phyloP scores from a whole-genome alignment of 2,888 invertebrate species.

The Maniola hyperantus region DNA sequence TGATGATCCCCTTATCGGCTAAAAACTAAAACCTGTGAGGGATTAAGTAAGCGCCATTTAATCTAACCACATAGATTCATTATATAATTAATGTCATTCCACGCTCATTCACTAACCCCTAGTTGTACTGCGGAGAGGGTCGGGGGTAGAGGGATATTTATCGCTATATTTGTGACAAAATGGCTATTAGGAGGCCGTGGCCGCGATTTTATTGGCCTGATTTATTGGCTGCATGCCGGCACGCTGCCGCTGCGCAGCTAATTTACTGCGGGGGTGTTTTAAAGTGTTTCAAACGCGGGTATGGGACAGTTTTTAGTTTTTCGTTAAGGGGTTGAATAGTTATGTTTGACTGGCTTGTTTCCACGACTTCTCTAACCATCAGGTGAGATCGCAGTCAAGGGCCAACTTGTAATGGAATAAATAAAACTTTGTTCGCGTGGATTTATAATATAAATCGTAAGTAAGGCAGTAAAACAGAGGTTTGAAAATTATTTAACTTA shows the following conservation, averaged over 20 bases:
- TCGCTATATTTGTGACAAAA: constrained; percentile 72
- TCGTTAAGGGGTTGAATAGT: constrained; percentile 32
- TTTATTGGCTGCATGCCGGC: constrained; percentile 37
- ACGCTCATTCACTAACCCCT: background rate
- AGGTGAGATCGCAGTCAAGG: no score
- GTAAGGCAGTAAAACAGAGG: no score
- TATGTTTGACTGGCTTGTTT: constrained; percentile 11
- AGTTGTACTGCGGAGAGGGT: background rate
- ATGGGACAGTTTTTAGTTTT: background rate
- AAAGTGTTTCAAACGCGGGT: constrained; percentile 15
- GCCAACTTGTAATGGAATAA: no score
- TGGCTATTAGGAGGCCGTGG: constrained; percentile 52
- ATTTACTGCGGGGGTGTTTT: constrained; percentile 21
- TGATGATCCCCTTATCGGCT: no score
- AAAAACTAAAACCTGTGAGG: background rate
- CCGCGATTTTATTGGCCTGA: constrained; percentile 46
- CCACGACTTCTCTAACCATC: no score
- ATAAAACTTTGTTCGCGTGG: no score
- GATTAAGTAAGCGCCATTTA: constrained; percentile 2
- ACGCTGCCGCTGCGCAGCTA: constrained; percentile 27
- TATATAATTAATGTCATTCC: no score
- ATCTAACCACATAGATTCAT: background rate
- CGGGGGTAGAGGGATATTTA: constrained; percentile 51
- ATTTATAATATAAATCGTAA: no score
- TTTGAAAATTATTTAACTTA: no score